These are phyloP conservation scores for Bothrops alternatus DNA, from an alignment of 2,797 vertebrate genomes.

Conservation along the genomic window DNA sequence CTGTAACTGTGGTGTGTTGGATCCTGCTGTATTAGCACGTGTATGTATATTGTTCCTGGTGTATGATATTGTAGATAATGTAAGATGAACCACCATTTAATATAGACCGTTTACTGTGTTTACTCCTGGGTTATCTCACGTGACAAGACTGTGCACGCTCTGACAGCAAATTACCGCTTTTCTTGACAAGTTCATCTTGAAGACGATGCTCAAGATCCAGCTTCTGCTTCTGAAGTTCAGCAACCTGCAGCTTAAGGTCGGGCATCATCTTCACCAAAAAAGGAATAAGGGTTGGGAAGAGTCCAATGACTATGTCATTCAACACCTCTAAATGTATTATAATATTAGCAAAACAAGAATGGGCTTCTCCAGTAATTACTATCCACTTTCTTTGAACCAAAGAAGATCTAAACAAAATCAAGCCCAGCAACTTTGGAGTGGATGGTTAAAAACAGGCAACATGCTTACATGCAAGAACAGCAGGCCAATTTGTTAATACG, in stretches of 20 bases:
- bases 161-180: slow-evolving; percentile 73
- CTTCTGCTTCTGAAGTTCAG: slow-evolving; percentile 88
- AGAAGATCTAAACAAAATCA: background rate
- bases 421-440: background rate
- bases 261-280: slow-evolving; percentile 80
- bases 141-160: too few relatives aligned
- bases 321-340: too few relatives aligned
- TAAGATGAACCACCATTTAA: too few relatives aligned
- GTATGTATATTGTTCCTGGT: too few relatives aligned
- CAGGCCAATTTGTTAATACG: background rate
- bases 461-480: background rate
- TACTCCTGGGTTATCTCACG: too few relatives aligned
- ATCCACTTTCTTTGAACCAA: background rate
- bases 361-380: background rate
- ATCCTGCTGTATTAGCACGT: too few relatives aligned
- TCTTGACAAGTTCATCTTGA: slow-evolving; percentile 73
- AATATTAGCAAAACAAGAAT: background rate
- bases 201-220: slow-evolving; percentile 80
- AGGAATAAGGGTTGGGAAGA: background rate
- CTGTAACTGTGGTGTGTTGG: too few relatives aligned
- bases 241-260: slow-evolving; percentile 85
- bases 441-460: background rate
- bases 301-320: background rate
- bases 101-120: too few relatives aligned
- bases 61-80: too few relatives aligned